These are phyloP conservation scores for Acrocephalus scirpaceus DNA, from an alignment of 2,797 vertebrate genomes.

Conservation along the genomic window DNA sequence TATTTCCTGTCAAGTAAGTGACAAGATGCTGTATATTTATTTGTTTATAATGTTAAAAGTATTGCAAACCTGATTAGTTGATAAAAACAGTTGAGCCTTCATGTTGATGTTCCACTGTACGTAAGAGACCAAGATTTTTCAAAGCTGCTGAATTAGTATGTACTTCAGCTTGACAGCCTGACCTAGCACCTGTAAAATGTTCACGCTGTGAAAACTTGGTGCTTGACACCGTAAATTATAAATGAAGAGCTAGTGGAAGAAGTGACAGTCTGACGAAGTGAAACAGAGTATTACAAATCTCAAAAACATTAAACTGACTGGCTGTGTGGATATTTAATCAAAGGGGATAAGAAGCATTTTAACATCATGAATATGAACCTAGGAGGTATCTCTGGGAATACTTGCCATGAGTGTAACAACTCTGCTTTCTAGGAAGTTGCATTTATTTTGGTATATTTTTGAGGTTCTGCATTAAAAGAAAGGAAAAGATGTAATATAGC, in stretches of 20 bases:
- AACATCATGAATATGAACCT: neutral
- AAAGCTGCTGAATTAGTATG: conserved; percentile 32
- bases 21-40: neutral
- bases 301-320: conserved; percentile 18
- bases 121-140: conserved; percentile 7
- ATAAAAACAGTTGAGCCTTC: neutral
- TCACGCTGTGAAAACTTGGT: conserved; percentile 55
- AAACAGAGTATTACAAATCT: conserved; percentile 43
- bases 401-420: neutral
- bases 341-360: conserved; percentile 20
- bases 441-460: neutral
- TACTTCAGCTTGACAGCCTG: conserved; percentile 62
- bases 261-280: conserved; percentile 8
- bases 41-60: neutral
- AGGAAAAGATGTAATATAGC: neutral
- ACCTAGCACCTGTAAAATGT: conserved; percentile 66
- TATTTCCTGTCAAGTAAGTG: neutral
- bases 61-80: neutral
- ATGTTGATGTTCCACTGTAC: neutral
- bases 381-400: neutral
- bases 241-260: conserved; percentile 61
- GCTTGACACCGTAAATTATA: conserved; percentile 72
- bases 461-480: neutral
- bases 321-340: conserved; percentile 22
- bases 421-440: neutral